These are phyloP conservation scores for Sebastes itinus DNA, from an alignment of 2,797 vertebrate species.

Conservation along the genomic window DNA sequence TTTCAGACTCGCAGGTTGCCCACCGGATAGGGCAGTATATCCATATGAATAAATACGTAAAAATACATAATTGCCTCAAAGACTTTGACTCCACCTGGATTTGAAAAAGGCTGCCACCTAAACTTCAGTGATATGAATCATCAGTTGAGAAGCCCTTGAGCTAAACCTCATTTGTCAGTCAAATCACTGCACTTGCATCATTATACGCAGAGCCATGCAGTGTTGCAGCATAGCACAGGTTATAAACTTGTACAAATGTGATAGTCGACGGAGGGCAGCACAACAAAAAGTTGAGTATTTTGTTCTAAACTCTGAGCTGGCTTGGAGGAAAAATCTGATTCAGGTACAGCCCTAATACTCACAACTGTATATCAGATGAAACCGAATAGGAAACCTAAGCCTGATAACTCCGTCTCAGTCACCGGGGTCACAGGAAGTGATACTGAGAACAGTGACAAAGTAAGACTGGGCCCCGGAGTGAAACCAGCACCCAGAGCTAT, in stretches of 20 bases:
- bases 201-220: neutral
- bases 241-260: no score
- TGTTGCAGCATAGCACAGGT: neutral
- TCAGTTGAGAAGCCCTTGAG: neutral
- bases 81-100: neutral
- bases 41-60: no score
- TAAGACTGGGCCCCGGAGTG: slow-evolving; percentile 13
- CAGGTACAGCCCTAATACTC: neutral
- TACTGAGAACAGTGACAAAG: neutral
- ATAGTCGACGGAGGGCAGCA: rapidly evolving
- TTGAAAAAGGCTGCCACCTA: neutral
- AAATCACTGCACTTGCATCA: neutral
- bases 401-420: neutral
- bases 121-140: neutral
- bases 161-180: neutral
- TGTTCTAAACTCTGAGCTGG: neutral
- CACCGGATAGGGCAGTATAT: rapidly evolving
- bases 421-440: slow-evolving; percentile 33
- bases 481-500: slow-evolving; percentile 15
- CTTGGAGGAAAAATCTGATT: neutral
- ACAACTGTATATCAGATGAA: neutral
- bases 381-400: neutral
- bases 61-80: neutral
- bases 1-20: no score
- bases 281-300: neutral